A percentile compares a stretch with the other conserved stretches of the same genome.
phyloP scores from a whole-genome alignment of 2,797 vertebrate genomes.

The Oophaga sylvatica region DNA sequence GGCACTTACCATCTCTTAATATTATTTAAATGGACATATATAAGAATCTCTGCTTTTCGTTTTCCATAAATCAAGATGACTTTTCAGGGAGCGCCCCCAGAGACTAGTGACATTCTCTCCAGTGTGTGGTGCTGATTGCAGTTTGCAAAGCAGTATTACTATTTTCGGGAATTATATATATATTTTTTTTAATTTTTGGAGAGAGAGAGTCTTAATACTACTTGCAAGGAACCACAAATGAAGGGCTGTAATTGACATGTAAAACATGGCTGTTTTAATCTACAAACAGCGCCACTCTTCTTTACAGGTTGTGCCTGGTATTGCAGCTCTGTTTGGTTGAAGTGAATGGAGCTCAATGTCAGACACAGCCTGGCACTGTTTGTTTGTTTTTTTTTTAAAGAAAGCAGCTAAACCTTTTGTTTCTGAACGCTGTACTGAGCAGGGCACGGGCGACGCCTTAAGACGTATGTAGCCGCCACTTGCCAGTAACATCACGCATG shows the following conservation, averaged over 20 bases:
- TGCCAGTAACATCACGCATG: background rate
- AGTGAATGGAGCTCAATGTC: background rate
- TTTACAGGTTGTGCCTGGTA: background rate
- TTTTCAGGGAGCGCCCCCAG: background rate
- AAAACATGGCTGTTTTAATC: background rate
- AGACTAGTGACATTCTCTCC: background rate
- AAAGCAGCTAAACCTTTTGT: background rate
- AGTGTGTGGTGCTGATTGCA: conserved; percentile 28
- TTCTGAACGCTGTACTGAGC: background rate
- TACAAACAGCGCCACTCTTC: background rate
- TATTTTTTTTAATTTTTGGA: background rate
- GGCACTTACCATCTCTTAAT: background rate
- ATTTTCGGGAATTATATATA: background rate
- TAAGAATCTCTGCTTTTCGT: background rate
- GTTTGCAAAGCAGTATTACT: conserved; percentile 36
- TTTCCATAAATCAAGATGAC: background rate
- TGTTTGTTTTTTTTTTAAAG: background rate
- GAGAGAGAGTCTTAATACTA: background rate
- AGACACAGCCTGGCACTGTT: background rate
- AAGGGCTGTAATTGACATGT: background rate
- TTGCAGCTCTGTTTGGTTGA: background rate
- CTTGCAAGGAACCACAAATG: background rate
- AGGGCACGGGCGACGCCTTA: background rate
- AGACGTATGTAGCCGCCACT: background rate
- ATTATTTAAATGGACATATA: background rate